Base-by-base conservation (phyloP, 2,888 invertebrate species). In the Drosophila mayaguana region DNA sequence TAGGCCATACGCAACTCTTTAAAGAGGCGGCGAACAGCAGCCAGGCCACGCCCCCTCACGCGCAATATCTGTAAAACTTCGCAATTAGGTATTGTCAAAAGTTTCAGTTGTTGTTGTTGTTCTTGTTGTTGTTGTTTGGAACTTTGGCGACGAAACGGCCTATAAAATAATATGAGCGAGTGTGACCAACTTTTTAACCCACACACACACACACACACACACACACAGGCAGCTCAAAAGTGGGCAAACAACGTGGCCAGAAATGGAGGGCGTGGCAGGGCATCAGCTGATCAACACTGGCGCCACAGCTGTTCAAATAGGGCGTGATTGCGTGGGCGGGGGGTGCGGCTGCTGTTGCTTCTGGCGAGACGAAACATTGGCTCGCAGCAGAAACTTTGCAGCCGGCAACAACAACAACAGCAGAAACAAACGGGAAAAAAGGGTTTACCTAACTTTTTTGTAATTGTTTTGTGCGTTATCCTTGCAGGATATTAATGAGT, bases 31-130 rank as follows among this genome's bases (percentile, higher is more conserved):
- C 40, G 25, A 2, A 2, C 55, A 42, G 65, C 71, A 48, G 28
- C 68, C 50, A 12, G 46, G 63, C 56, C 66, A 66, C 71, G 68
- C 82, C 78, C 66, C 25, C 20, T 54, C 66, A 74, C 76, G 72
- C 72, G 74, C 74, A 71, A 74, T 80, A 85, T 83, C 79, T 75
- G 20, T 25, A 75, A 85, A 85, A 85, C 85, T 85, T 85, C 85
- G 85, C 88, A 85, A 88, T 85, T 85, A 85, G 88, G 83, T 88
- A 88, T 85, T 85, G 83, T 88, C 79, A 81, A 88, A 85, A 85
- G 88, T 85, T 80, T 78, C 36, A 3, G 3, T 34, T 20, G 32
- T 51, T 77, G 68, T 63, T 28, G 28, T 28, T 77, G 66, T 69
- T 78, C 51, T 72, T 71, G 68, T 63, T 78, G 64, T 80, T 81